Evolutionary conservation across 2,888 invertebrate species (phyloP).

Genomic region (Plebejus argus): DNA sequence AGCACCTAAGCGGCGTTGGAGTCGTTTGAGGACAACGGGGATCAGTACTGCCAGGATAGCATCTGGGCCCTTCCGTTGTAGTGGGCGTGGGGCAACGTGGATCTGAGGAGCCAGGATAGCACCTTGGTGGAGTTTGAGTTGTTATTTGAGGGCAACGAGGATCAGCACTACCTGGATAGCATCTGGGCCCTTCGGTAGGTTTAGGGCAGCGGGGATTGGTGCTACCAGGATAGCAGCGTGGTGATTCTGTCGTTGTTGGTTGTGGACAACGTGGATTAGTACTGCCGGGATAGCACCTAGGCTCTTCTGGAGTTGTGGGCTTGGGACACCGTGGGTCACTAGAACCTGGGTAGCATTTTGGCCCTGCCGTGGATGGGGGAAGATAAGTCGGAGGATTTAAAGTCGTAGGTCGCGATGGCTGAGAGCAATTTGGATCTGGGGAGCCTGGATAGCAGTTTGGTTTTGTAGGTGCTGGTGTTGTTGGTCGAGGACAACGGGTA

Average conservation of each 20-base stretch:
- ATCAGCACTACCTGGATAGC: too few relatives aligned
- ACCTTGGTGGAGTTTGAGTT: conserved; percentile 39
- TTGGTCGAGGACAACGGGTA: conserved; percentile 53
- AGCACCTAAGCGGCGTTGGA: conserved; percentile 45
- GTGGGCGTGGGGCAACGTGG: conserved; percentile 53
- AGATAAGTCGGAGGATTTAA: conserved; percentile 3
- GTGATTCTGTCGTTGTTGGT: conserved; percentile 11
- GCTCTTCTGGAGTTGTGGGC: conserved; percentile 38
- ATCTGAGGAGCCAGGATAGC: conserved; percentile 57
- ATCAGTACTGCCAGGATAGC: conserved; percentile 40
- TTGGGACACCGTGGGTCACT: conserved; percentile 46
- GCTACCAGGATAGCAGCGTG: conserved; percentile 47
- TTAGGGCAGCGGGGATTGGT: too few relatives aligned
- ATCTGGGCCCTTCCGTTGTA: conserved; percentile 40
- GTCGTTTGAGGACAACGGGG: conserved; percentile 42
- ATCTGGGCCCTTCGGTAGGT: too few relatives aligned
- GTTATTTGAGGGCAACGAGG: conserved; percentile 48
- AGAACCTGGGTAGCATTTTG: conserved; percentile 46
- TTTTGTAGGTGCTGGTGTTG: conserved; percentile 42
- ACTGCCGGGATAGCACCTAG: conserved; percentile 29
- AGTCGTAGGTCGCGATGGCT: conserved; percentile 38
- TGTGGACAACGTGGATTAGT: conserved; percentile 38
- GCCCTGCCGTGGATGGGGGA: conserved; percentile 22
- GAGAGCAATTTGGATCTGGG: conserved; percentile 58
- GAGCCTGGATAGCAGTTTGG: conserved; percentile 51